Base-by-base conservation (phyloP, 2,113 vertebrate genomes). In the Thoracochromis brauschi region DNA sequence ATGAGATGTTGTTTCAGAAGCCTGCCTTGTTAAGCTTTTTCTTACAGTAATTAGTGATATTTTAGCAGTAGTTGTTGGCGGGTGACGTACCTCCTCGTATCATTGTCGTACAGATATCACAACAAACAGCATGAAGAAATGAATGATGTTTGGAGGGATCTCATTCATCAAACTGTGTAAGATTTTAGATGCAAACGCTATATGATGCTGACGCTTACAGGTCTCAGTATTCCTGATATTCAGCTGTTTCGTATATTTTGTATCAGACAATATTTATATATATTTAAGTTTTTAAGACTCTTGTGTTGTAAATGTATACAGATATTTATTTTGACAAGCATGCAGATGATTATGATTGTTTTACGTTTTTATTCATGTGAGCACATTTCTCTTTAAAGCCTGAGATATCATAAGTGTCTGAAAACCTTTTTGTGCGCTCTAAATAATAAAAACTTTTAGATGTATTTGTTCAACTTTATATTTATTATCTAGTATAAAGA, bases 391-490 rank as follows among this genome's bases (percentile, higher is more conserved):
- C 75, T 92, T 94, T 94, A 93, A 91, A 93, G 89, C 94, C 81
- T 91, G 93, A 84, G 31, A 81, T 54, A 38, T 82, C 73, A 26
- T 84, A 73, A 82, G 79, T 83, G 85, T 93, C 85, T 89, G 54
- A 89, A 87, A 87, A 90, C 5, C 33, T 88, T 93, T 93, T 89
- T 94, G 88, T 94, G 94, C 95, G 94, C 93, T 97, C 96, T 97
- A 97, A 97, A 97, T 97, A 98, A 78, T 93, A 90, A 95, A 95
- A 92, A 95, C 95, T 95, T 97, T 97, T 97, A 96, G 96, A 97
- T 94, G 87, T 94, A 95, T 96, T 94, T 96, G 87, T 92, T 53
- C 10, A 65, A 65, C 31, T 65, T 65, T 65, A 65, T n/a, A 65
- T 65, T 65, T 35, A n/a, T 65, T 35, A 65, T 35, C 9, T n/a